Evolutionary conservation across 2,113 vertebrate genomes (phyloP), one percentile per base, ranked within the genome.

Genomic region (Catagonus wagneri): DNA sequence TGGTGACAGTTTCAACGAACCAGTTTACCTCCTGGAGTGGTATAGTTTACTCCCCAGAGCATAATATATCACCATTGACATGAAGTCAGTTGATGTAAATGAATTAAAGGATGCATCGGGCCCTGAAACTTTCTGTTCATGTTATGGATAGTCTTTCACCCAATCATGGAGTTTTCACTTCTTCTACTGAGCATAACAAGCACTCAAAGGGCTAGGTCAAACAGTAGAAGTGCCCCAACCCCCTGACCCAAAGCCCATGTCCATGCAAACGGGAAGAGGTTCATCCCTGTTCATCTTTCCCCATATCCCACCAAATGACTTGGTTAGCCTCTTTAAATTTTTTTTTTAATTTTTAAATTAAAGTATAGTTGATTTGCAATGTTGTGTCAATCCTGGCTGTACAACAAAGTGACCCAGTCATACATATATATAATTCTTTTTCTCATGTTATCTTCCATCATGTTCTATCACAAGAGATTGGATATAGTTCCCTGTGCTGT

Each of bases 51-150:
- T 98, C 99, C 17, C 99, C 99, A 98, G 99, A 99, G 0, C 99
- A 99, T 97, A 99, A 99, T 97, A 99, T 99, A 97, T 97, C 99
- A 96, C 99, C 99, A 0, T 95, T 99, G 83, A 98, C 99, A 50
- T 99, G 98, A 98, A 99, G 98, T 94, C 99, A 99, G 98, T 99
- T 99, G 98, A 99, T 99, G 99, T 99, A 92, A 98, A 96, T 89
- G 2, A 58, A 5, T 85, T 52, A 58, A n/a, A 39, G 17, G 66
- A 44, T 9, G 14, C 39, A 50, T 71, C 36, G 63, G 29, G 17
- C 27, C 16, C 44, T 15, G 61, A 34, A 44, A 54, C 29, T 60
- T 60, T 32, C 52, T 60, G 23, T 20, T 32, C 39, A 68, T n/a
- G 32, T 15, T 29, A 60, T 23, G 32, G 23, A 58, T 65, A 92